These are phyloP conservation scores for Malthinus seriepunctatus DNA, from an alignment of 2,888 invertebrate species.

Conservation along the genomic window DNA sequence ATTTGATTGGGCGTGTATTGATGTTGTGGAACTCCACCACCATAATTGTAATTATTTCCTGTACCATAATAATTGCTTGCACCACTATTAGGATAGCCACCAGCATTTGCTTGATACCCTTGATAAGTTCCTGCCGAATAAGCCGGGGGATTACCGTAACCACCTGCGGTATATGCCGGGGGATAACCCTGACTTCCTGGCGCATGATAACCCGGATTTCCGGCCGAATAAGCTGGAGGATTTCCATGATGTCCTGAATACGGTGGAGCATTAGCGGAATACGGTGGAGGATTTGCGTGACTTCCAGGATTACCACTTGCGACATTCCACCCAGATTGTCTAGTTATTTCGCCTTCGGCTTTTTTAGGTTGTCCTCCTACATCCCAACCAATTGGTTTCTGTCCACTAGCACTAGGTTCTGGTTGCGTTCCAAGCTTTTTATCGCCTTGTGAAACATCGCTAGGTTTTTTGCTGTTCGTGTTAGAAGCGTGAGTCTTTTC, in stretches of 20 bases:
- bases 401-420: background rate
- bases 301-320: slow-evolving; percentile 9
- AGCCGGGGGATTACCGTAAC: background rate
- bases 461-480: slow-evolving; percentile 2
- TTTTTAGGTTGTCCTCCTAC: slow-evolving; percentile 9
- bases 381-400: slow-evolving; percentile 23
- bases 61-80: slow-evolving; percentile 27
- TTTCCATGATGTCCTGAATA: background rate
- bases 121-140: background rate
- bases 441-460: background rate
- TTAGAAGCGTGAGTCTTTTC: slow-evolving; percentile 4
- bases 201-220: background rate
- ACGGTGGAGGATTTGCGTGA: slow-evolving; percentile 19
- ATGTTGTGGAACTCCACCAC: slow-evolving; percentile 15
- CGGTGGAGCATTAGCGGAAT: slow-evolving; percentile 20
- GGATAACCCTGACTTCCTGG: background rate
- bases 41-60: slow-evolving; percentile 24
- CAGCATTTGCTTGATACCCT: background rate
- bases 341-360: slow-evolving; percentile 12
- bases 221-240: background rate
- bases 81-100: slow-evolving; percentile 21
- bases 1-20: slow-evolving; percentile 1
- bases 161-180: background rate
- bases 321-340: slow-evolving; percentile 29
- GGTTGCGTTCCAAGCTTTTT: background rate